Percentiles rank a stretch among this genome's conserved stretches.
These are phyloP conservation scores for Stichodactyla helianthus DNA, from an alignment of 64 coral and sea anemone genomes.

Conservation along the genomic window DNA sequence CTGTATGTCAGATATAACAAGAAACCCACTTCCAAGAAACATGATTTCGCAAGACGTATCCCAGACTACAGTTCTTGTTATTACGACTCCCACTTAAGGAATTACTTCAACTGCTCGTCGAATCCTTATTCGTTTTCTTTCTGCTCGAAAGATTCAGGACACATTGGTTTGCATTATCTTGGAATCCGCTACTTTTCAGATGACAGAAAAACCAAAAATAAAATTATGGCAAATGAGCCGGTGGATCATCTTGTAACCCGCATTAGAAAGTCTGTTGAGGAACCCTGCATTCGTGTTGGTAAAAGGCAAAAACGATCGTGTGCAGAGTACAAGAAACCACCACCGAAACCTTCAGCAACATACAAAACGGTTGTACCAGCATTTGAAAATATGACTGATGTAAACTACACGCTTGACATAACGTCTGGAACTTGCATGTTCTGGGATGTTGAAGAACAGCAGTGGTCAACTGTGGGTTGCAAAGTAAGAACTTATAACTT, in stretches of 20 bases:
- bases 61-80: conserved; percentile 19
- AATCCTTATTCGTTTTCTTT: conserved; percentile 51
- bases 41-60: background rate
- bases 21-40: background rate
- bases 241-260: background rate
- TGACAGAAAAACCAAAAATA: background rate
- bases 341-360: conserved; percentile 21
- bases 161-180: conserved; percentile 56
- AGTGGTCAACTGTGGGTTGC: conserved; percentile 67
- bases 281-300: background rate
- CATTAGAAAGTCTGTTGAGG: background rate
- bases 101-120: conserved; percentile 17
- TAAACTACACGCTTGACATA: conserved; percentile 53
- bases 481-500: conserved; percentile 22
- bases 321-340: conserved; percentile 48
- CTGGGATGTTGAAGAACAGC: conserved; percentile 38
- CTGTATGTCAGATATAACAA: background rate
- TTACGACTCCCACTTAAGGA: background rate
- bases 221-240: background rate
- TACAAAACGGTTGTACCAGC: conserved; percentile 3
- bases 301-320: conserved; percentile 58
- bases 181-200: conserved; percentile 47
- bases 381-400: conserved; percentile 40
- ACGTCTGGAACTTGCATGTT: conserved; percentile 53
- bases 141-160: conserved; percentile 28